phyloP scores from a whole-genome alignment of 2,888 invertebrate genomes.

The Pristionchus fissidentatus region DNA sequence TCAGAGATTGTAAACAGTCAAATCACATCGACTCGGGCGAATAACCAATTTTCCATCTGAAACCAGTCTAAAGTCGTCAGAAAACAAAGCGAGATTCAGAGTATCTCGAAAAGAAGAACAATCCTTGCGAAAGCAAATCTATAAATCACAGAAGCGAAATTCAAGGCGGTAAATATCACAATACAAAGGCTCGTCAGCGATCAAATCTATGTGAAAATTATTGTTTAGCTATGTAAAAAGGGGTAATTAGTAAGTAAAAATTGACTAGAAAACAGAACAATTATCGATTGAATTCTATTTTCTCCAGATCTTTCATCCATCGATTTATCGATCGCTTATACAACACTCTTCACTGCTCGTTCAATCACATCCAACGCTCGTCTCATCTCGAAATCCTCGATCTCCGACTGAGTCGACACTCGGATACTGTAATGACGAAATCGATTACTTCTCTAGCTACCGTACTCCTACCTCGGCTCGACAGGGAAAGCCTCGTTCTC shows the following conservation, averaged over 20 bases:
- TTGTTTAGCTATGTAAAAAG: not conserved
- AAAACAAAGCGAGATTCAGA: too few species aligned
- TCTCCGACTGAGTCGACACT: slow-evolving; percentile 67
- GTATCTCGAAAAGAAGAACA: too few species aligned
- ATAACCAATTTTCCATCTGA: too few species aligned
- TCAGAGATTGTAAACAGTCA: too few species aligned
- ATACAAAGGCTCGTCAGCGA: slow-evolving; percentile 2
- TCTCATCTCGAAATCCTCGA: slow-evolving; percentile 63
- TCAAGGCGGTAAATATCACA: slow-evolving; percentile 11
- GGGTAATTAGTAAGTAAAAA: not conserved
- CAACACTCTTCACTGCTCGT: slow-evolving; percentile 39
- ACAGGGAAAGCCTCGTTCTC: slow-evolving; percentile 76
- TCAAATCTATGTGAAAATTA: not conserved
- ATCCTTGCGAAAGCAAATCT: too few species aligned
- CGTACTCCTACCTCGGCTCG: slow-evolving; percentile 75
- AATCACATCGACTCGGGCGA: too few species aligned
- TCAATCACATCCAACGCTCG: slow-evolving; percentile 49
- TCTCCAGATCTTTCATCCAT: not conserved
- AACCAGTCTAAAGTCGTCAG: too few species aligned
- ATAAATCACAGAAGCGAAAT: not conserved
- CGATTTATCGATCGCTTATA: slow-evolving; percentile 4
- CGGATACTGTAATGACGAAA: slow-evolving; percentile 62
- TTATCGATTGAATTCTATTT: not conserved
- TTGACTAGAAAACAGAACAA: too few species aligned
- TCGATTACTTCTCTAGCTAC: not conserved